Percentiles rank a stretch among this genome's conserved stretches.
Evolutionary conservation across 1,140 invertebrate genomes (phyloP).

Genomic region (honey bee (Apis mellifera)): Amel_HAv3.1 CM009932.2:5570501-5571000

Average conservation of each 20-base stretch:
- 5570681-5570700: neutral
- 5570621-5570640: no score
- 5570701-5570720: neutral
- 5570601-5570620: no score
- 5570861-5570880: neutral
- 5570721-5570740: no score
- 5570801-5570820: neutral
- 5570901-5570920: constrained; percentile 5
- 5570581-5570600: neutral
- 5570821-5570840: neutral
- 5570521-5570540: no score
- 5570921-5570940: constrained; percentile 22
- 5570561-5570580: neutral
- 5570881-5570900: neutral
- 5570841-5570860: neutral
- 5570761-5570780: neutral
- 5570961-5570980: constrained; percentile 4
- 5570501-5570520: no score
- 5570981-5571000: neutral
- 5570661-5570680: neutral
- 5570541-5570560: no score
- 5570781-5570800: neutral
- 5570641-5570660: neutral
- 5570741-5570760: neutral
- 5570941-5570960: neutral